Percentiles rank a stretch among this genome's conserved stretches.
Conservation (phyloP, 64 coral and sea anemone species). For the Montipora capricornis region DNA sequence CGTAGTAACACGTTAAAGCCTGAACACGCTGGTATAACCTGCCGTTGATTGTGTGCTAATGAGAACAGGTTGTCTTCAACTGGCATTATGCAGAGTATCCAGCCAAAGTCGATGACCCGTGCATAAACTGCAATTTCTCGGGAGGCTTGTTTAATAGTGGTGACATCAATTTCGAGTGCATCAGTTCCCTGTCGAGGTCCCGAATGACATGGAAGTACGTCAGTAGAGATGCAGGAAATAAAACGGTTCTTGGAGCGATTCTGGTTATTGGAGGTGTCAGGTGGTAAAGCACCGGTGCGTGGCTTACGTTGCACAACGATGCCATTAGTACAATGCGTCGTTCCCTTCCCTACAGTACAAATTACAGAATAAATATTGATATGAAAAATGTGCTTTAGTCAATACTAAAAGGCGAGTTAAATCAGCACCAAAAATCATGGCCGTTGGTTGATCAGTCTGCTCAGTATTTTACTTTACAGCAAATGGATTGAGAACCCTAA, state of each 20-base stretch:
- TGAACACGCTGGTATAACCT: constrained; percentile 3
- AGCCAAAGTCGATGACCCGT: constrained; percentile 50
- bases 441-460: background rate
- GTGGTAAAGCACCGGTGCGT: constrained; percentile 16
- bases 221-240: constrained; percentile 14
- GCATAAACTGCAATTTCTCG: constrained; percentile 27
- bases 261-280: too few species aligned
- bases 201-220: constrained; percentile 38
- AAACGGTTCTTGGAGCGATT: background rate
- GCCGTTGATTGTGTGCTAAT: background rate
- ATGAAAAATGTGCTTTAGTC: too few species aligned
- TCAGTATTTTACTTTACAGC: background rate
- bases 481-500: background rate
- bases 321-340: too few species aligned
- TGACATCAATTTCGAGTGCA: constrained; percentile 25
- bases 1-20: constrained; percentile 24
- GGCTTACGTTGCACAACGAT: too few species aligned
- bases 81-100: constrained; percentile 48
- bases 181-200: constrained; percentile 40
- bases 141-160: constrained; percentile 20
- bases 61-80: background rate
- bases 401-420: background rate
- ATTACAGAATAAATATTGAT: too few species aligned
- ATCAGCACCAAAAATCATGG: background rate
- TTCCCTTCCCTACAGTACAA: too few species aligned